Evolutionary conservation across 92 coral and sea anemone genomes (phyloP), one percentile per base, ranked within the genome.

Genomic region (Porites rus): DNA sequence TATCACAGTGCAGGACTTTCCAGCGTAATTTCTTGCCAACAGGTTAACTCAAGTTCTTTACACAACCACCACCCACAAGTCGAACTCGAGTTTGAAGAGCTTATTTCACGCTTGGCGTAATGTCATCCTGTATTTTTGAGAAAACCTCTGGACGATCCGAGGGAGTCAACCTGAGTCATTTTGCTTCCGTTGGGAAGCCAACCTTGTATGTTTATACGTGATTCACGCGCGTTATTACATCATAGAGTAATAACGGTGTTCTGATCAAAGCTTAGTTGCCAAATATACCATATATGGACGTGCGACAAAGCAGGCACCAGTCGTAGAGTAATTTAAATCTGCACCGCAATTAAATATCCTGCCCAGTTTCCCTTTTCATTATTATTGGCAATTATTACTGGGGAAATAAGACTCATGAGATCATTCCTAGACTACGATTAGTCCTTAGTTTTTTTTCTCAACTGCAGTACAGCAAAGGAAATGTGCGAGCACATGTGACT

Each of bases 211-310:
- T 94, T 88, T 77, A 77, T 93, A 79, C 75, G 91, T 94, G 96
- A 94, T 90, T 88, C 94, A 70, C 87, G 77, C 70, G 51, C 75
- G 72, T 74, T 31, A 88, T 94, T 94, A 94, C 98, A 92, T 94
- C 94, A 94, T 88, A 24, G 62, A 25, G 63, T 43, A 81, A 88
- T 88, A 93, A 92, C 93, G 92, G 87, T 54, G 66, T 14, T 58
- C 87, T 94, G 98, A 94, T 90, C 69, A 68, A 72, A 79, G 87
- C 65, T 22, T 28, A 63, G 78, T 65, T 75, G 88, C 87, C 92
- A 94, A 86, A 92, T 60, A 22, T 73, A 4, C 98, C 98, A 77
- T 94, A 92, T 89, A 90, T 80, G 95, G 98, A 13, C 43, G 69
- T 54, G 20, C 20, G 67, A 14, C 82, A 81, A n/a, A 50, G 76